Conservation (phyloP, 2,888 invertebrate genomes). For the Argyresthia goedartella region DNA sequence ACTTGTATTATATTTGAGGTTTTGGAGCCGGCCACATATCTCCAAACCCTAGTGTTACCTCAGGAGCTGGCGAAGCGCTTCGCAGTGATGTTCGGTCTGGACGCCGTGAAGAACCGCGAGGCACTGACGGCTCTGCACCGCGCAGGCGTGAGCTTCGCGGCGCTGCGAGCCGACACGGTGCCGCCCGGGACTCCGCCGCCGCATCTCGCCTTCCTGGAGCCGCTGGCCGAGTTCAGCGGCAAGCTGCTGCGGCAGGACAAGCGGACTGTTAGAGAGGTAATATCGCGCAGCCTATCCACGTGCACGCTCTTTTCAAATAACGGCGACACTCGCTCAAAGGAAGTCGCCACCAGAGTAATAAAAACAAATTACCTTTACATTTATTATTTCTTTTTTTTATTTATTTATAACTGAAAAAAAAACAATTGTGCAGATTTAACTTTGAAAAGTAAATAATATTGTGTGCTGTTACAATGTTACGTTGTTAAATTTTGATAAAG, state of each 20-base stretch:
- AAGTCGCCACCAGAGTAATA: no score
- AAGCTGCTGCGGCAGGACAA: constrained; percentile 76
- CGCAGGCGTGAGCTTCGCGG: constrained; percentile 92
- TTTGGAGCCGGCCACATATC: no score
- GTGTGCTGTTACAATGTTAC: no score
- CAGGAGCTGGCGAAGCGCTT: constrained; percentile 96
- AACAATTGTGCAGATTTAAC: no score
- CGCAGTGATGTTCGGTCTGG: constrained; percentile 96
- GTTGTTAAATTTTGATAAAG: no score
- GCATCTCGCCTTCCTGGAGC: constrained; percentile 82
- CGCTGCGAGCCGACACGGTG: constrained; percentile 58
- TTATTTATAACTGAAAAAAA: no score
- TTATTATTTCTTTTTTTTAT: not conserved
- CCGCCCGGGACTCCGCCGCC: constrained; percentile 62
- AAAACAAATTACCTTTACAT: not conserved
- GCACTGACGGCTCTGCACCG: constrained; percentile 95
- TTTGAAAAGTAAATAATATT: no score
- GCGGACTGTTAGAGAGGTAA: constrained; percentile 2
- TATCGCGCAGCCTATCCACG: not conserved
- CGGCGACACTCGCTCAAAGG: no score
- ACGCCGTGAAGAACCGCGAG: constrained; percentile 96
- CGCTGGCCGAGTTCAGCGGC: constrained; percentile 95
- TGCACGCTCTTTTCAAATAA: no score
- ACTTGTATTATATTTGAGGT: no score
- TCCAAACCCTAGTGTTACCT: no score